These are phyloP conservation scores for Progne subis DNA, from an alignment of 2,113 vertebrate species.

Conservation along the genomic window DNA sequence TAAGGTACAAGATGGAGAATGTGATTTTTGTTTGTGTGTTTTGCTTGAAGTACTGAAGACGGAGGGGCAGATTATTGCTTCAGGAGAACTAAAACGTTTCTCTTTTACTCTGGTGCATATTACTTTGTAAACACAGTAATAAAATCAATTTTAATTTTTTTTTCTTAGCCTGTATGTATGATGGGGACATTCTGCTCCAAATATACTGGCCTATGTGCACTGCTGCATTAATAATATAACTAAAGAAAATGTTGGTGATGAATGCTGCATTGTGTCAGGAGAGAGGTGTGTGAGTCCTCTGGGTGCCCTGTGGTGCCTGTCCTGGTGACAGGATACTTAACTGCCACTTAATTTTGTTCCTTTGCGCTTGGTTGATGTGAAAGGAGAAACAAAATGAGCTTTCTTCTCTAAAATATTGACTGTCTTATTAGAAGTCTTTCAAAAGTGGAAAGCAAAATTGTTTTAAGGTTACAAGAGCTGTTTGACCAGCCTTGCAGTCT, in stretches of 20 bases:
- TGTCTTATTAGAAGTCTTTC: background rate
- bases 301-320: background rate
- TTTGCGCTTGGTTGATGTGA: background rate
- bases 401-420: background rate
- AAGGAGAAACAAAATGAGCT: background rate
- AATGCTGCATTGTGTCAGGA: background rate
- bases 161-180: background rate
- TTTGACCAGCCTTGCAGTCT: background rate
- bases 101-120: background rate
- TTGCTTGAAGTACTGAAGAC: background rate
- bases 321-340: background rate
- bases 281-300: background rate
- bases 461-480: background rate
- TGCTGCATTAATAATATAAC: background rate
- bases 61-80: background rate
- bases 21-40: background rate
- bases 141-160: background rate
- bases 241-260: background rate
- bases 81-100: background rate
- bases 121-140: background rate
- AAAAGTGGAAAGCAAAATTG: background rate
- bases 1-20: background rate
- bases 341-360: background rate
- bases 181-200: accelerated
- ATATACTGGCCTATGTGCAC: background rate